phyloP scores from a whole-genome alignment of 2,113 vertebrate genomes.

The Shinisaurus crocodilurus region DNA sequence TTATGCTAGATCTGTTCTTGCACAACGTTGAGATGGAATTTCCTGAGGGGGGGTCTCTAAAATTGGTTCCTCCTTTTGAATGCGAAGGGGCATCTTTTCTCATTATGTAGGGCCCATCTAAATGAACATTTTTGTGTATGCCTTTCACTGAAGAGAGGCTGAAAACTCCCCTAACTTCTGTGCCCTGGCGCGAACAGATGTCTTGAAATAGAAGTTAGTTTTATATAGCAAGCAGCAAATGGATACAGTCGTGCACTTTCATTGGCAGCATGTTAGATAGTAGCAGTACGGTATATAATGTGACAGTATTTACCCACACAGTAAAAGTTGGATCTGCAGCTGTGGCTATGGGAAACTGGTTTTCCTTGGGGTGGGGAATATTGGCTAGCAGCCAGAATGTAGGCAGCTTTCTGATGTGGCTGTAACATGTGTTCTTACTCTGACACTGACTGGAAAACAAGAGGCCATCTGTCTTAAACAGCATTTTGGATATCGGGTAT shows the following conservation, averaged over 20 bases:
- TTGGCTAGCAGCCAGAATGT: background rate
- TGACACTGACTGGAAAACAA: background rate
- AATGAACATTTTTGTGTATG: background rate
- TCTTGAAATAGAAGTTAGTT: background rate
- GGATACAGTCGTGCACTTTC: background rate
- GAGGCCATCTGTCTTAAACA: background rate
- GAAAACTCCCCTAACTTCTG: background rate
- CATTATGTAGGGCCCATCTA: background rate
- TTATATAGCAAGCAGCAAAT: background rate
- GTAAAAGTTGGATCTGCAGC: background rate
- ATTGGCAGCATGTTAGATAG: background rate
- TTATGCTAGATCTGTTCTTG: background rate
- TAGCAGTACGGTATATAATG: background rate
- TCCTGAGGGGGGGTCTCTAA: background rate
- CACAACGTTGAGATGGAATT: background rate
- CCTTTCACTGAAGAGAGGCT: background rate
- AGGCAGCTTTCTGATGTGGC: background rate
- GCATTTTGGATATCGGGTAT: background rate
- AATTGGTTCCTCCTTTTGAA: background rate
- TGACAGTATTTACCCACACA: background rate
- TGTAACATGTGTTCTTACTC: constrained; percentile 5
- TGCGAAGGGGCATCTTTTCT: background rate
- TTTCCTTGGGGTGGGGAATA: background rate
- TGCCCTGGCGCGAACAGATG: background rate
- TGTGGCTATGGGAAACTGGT: background rate